Percentiles rank a stretch among this genome's conserved stretches.
Evolutionary conservation across 2,113 vertebrate genomes (phyloP).

Genomic region (Cyanoliseus patagonus): DNA sequence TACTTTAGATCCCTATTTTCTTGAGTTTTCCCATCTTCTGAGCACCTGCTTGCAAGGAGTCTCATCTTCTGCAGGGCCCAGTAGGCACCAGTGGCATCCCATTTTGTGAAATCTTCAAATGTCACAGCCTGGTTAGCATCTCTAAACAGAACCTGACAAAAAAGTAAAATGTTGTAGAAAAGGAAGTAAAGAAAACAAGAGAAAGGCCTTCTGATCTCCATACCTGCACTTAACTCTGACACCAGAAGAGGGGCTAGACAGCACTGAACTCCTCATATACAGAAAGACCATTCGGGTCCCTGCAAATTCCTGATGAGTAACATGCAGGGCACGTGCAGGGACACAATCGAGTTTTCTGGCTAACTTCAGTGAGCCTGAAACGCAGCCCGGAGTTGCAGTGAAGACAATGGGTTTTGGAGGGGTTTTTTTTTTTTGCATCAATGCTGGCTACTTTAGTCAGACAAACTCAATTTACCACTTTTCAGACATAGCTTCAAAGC

Average conservation of each 20-base stretch:
- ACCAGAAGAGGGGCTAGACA: neutral
- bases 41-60: neutral
- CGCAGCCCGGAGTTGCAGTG: neutral
- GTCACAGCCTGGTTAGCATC: neutral
- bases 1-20: neutral
- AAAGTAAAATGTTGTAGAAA: neutral
- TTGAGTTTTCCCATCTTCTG: neutral
- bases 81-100: rapidly evolving
- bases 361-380: neutral
- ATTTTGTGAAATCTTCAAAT: neutral
- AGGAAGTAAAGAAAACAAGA: neutral
- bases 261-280: neutral
- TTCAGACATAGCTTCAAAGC: neutral
- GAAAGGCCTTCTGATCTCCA: neutral
- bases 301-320: neutral
- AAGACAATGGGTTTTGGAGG: rapidly evolving
- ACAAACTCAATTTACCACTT: neutral
- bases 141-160: neutral
- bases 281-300: neutral
- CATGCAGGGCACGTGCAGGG: neutral
- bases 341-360: neutral
- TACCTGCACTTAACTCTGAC: neutral
- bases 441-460: neutral
- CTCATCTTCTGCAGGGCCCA: neutral
- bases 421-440: neutral